These are phyloP conservation scores for Clunio marinus DNA, from an alignment of 2,888 invertebrate genomes.

Conservation along the genomic window DNA sequence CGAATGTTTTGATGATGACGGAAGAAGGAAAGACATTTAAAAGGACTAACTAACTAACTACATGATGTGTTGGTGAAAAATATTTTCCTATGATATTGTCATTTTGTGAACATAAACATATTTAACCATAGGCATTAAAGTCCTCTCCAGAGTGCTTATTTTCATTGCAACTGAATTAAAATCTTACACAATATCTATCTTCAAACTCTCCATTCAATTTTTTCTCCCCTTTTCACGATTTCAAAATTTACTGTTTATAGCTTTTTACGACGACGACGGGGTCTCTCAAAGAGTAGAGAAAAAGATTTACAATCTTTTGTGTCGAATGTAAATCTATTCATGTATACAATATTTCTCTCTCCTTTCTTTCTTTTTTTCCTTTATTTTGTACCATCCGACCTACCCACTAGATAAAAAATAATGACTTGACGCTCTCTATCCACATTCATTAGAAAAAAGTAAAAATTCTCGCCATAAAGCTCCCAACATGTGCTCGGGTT, in stretches of 20 bases:
- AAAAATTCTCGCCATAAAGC: background rate
- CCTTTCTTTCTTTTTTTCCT: background rate
- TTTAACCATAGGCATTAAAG: no score
- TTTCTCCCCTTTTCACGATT: no score
- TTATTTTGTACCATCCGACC: background rate
- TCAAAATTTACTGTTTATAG: slow-evolving; percentile 30
- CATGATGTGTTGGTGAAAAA: no score
- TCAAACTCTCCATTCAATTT: no score
- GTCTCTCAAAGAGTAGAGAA: background rate
- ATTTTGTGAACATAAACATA: no score
- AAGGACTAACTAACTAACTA: no score
- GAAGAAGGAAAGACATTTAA: no score
- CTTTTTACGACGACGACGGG: slow-evolving; percentile 9
- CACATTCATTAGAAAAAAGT: background rate
- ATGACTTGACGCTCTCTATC: slow-evolving; percentile 19
- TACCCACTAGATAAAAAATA: slow-evolving; percentile 28
- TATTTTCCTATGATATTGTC: no score
- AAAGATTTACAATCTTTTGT: slow-evolving; percentile 30
- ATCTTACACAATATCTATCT: no score
- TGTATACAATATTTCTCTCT: background rate
- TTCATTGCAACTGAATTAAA: no score
- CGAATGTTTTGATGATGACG: no score
- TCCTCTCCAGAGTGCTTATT: no score
- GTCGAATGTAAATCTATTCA: slow-evolving; percentile 25
- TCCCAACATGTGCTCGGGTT: background rate